phyloP scores from a whole-genome alignment of 2,888 invertebrate species.

The Cyclophora albipunctata region DNA sequence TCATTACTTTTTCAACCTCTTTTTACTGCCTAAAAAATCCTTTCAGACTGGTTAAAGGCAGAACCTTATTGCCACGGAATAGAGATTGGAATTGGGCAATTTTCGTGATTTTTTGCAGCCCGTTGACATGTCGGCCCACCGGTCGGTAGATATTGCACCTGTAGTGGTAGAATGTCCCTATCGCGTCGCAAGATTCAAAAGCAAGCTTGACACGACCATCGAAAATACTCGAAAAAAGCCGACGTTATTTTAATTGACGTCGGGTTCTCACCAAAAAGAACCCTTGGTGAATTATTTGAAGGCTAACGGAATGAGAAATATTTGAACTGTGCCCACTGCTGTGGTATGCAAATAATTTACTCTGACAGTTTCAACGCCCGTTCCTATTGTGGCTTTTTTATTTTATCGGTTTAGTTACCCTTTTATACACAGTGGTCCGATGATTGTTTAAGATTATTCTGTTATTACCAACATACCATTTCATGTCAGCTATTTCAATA shows the following conservation, averaged over 20 bases:
- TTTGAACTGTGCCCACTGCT: constrained; percentile 41
- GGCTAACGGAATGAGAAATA: constrained; percentile 57
- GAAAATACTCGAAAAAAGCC: constrained; percentile 38
- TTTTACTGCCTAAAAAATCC: no score
- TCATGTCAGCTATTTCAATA: neutral
- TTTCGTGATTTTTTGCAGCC: constrained; percentile 15
- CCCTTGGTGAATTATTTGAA: constrained; percentile 56
- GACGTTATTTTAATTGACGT: constrained; percentile 70
- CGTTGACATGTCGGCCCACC: constrained; percentile 61
- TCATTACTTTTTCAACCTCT: no score
- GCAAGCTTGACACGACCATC: constrained; percentile 51
- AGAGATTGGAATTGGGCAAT: no score
- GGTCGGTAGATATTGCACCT: constrained; percentile 51
- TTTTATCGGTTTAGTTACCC: constrained; percentile 19
- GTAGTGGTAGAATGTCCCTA: constrained; percentile 69
- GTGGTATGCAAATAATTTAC: constrained; percentile 65
- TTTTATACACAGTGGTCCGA: constrained; percentile 13
- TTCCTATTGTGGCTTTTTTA: constrained; percentile 28
- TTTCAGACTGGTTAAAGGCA: no score
- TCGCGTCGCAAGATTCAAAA: constrained; percentile 68
- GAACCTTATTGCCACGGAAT: no score
- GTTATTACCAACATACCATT: neutral
- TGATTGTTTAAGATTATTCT: constrained; percentile 12
- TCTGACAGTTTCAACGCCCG: constrained; percentile 41
- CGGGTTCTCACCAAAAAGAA: constrained; percentile 51